These are phyloP conservation scores for Alosa sapidissima DNA, from an alignment of 2,797 vertebrate species.

Conservation along the genomic window DNA sequence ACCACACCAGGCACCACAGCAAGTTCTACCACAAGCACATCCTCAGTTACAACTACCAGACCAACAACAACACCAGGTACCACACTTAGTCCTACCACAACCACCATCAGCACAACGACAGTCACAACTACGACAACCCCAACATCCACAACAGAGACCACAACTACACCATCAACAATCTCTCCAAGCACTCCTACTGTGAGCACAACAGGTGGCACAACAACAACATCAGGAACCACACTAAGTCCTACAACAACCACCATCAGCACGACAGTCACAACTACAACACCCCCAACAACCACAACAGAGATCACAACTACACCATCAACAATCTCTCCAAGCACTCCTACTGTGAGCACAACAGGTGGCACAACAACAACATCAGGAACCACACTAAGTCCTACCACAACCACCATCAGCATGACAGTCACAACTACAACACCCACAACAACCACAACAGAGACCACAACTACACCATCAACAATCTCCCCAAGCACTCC, in stretches of 20 bases:
- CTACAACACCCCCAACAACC: background rate
- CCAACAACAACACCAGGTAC: background rate
- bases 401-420: background rate
- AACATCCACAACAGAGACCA: background rate
- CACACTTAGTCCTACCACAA: background rate
- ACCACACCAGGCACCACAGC: too few relatives aligned
- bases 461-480: background rate
- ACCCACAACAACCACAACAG: background rate
- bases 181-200: background rate
- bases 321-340: background rate
- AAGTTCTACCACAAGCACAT: too few relatives aligned
- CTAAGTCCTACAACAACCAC: constrained; percentile 23
- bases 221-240: background rate
- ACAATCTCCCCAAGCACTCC: background rate
- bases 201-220: background rate
- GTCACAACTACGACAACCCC: background rate
- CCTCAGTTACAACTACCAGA: too few relatives aligned
- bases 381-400: background rate
- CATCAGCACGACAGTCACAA: background rate
- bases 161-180: background rate
- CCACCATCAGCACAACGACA: background rate
- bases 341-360: constrained; percentile 37
- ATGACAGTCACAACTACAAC: background rate
- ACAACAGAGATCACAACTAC: background rate
- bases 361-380: background rate